These are phyloP conservation scores for Colius striatus DNA, from an alignment of 2,113 vertebrate genomes.

Conservation along the genomic window DNA sequence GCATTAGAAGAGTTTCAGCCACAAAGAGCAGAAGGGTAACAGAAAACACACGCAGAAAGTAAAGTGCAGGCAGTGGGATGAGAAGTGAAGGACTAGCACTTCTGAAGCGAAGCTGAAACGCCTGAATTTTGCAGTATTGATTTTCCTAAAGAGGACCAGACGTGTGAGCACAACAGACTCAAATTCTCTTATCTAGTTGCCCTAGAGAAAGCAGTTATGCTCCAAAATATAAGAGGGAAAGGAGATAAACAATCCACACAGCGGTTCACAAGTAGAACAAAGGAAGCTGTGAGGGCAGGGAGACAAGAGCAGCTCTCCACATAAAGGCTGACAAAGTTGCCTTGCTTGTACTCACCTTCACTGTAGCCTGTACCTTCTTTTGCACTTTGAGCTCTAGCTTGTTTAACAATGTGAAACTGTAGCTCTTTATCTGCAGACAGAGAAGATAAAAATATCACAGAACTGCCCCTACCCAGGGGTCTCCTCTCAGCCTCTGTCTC, in stretches of 20 bases:
- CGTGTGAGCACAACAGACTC: background rate
- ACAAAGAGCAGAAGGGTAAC: background rate
- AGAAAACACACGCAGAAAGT: background rate
- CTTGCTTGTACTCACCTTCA: constrained; percentile 70
- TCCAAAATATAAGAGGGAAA: background rate
- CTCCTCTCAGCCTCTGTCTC: background rate
- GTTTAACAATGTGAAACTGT: constrained; percentile 86
- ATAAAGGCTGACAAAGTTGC: background rate
- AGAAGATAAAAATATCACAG: background rate
- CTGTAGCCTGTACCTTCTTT: constrained; percentile 83
- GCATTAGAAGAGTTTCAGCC: background rate
- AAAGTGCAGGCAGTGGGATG: background rate
- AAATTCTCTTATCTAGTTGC: background rate
- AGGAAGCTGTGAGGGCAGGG: background rate
- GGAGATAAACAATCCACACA: background rate
- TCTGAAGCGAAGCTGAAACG: no score
- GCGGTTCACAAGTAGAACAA: background rate
- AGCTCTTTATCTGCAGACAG: constrained; percentile 81
- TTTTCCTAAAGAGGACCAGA: background rate
- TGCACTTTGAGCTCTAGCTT: constrained; percentile 77
- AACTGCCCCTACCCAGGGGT: background rate
- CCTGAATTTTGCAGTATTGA: background rate
- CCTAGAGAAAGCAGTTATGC: background rate
- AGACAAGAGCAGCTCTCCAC: background rate
- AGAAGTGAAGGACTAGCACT: background rate